Conservation (phyloP, 2,797 vertebrate species). For the Garrulus glandarius region DNA sequence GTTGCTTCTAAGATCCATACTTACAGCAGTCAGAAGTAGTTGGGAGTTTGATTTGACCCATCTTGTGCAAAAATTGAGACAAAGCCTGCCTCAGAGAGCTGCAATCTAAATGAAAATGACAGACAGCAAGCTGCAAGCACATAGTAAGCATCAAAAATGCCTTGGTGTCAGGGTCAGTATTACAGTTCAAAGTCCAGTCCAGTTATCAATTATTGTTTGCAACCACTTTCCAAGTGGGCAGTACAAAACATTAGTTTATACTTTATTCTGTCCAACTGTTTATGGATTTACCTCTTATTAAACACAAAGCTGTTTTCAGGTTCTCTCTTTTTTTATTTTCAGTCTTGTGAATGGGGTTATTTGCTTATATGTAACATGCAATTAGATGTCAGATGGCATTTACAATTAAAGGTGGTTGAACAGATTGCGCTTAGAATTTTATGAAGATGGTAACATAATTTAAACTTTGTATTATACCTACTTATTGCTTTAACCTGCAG, state of each 20-base stretch:
- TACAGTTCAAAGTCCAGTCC: not conserved
- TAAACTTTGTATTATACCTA: not conserved
- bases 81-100: not conserved
- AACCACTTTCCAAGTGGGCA: not conserved
- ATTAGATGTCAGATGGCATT: not conserved
- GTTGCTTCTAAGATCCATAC: not conserved
- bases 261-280: not conserved
- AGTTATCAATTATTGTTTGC: not conserved
- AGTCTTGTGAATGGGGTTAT: not conserved
- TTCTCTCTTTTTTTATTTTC: not conserved
- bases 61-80: not conserved
- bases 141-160: not conserved
- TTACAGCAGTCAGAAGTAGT: not conserved
- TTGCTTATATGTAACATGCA: not conserved
- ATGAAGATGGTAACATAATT: not conserved
- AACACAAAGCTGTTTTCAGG: not conserved
- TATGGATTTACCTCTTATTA: not conserved
- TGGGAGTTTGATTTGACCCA: not conserved
- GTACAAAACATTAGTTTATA: not conserved
- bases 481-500: not conserved
- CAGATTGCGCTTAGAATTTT: not conserved
- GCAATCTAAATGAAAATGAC: not conserved
- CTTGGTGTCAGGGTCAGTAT: not conserved
- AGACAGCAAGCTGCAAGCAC: not conserved
- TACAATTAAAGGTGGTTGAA: not conserved